Evolutionary conservation across 2,113 vertebrate species (phyloP).

Genomic region (Syrrhaptes paradoxus): DNA sequence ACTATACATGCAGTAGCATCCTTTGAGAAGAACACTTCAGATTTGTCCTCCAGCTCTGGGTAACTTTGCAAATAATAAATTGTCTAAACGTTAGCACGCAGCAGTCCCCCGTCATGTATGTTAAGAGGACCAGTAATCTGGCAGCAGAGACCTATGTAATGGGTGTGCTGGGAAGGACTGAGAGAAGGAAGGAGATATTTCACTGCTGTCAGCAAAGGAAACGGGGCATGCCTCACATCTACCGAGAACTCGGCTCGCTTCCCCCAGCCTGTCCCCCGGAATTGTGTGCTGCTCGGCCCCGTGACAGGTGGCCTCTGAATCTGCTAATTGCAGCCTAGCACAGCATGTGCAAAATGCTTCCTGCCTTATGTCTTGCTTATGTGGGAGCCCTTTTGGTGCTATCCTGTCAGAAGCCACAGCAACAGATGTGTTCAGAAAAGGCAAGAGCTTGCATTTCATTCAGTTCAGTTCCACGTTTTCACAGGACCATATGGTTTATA

Average conservation of each 20-base stretch:
- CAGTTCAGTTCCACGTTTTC: not conserved
- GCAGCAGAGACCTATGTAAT: not conserved
- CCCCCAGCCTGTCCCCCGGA: not conserved
- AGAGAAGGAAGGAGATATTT: not conserved
- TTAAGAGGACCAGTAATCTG: not conserved
- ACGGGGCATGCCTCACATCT: fast-evolving
- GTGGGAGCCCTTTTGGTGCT: slow-evolving; percentile 7
- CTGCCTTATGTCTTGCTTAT: not conserved
- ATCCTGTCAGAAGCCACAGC: not conserved
- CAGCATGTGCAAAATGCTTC: not conserved
- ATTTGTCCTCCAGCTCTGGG: not conserved
- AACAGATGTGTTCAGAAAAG: slow-evolving; percentile 27
- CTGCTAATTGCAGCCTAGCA: not conserved
- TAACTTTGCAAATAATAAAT: not conserved
- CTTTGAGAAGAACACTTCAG: not conserved
- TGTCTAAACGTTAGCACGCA: not conserved
- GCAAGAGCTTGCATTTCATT: not conserved
- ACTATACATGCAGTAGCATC: fast-evolving
- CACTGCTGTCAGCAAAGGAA: not conserved
- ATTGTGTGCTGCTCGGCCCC: not conserved
- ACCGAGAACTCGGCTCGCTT: not conserved
- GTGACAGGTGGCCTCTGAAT: slow-evolving; percentile 5
- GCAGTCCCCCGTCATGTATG: not conserved
- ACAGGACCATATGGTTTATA: not conserved
- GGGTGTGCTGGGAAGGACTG: not conserved